Conservation (phyloP, 2,113 vertebrate genomes). For the Alaudala cheleensis region DNA sequence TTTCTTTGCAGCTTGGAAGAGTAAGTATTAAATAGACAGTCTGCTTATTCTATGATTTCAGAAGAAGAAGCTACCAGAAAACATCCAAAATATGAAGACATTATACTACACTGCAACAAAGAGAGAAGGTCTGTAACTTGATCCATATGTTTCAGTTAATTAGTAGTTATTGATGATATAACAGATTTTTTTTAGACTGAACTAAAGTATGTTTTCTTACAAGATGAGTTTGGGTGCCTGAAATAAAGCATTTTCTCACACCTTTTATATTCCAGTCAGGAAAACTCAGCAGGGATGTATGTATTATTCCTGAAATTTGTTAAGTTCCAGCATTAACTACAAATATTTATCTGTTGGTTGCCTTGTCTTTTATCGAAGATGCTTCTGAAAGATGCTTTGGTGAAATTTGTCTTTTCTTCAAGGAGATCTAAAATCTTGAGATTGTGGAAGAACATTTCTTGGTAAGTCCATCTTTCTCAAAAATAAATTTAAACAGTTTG, state of each 20-base stretch:
- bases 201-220: not conserved
- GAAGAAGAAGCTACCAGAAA: not conserved
- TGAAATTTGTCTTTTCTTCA: not conserved
- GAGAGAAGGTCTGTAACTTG: not conserved
- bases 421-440: not conserved
- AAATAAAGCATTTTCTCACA: not conserved
- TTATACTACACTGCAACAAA: not conserved
- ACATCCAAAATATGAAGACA: not conserved
- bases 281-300: not conserved
- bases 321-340: not conserved
- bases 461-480: not conserved
- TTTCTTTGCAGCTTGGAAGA: not conserved
- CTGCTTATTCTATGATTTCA: not conserved
- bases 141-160: not conserved
- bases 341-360: not conserved
- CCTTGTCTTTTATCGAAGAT: not conserved
- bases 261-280: not conserved
- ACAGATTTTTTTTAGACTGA: not conserved
- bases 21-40: not conserved
- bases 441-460: not conserved
- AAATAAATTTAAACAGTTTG: not conserved
- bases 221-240: not conserved
- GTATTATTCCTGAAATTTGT: not conserved
- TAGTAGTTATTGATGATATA: not conserved
- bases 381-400: not conserved